Conservation (phyloP, 2,888 invertebrate genomes). For the Xestia sexstrigata region DNA sequence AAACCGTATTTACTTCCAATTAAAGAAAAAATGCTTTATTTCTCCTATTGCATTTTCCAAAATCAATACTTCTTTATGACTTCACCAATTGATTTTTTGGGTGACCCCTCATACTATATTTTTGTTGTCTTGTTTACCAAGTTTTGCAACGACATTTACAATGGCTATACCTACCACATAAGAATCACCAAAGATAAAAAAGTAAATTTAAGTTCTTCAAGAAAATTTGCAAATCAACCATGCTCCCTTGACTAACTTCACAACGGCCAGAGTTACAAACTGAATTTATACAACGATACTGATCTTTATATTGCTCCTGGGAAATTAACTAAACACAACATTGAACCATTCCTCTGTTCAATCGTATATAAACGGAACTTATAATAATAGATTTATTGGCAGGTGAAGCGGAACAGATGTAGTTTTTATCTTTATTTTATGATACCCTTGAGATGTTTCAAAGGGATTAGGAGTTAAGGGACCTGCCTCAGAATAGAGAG, state of each 20-base stretch:
- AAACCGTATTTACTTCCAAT: too few relatives aligned
- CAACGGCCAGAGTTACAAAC: not conserved
- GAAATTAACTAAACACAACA: conserved; percentile 13
- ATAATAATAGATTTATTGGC: not conserved
- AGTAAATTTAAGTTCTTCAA: not conserved
- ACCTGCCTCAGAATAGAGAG: not conserved
- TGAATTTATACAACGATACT: not conserved
- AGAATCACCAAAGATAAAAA: not conserved
- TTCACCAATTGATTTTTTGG: not conserved
- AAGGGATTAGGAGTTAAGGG: not conserved
- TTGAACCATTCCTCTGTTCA: not conserved
- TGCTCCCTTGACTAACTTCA: not conserved
- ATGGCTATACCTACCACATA: not conserved
- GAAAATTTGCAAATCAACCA: not conserved
- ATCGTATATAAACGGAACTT: not conserved
- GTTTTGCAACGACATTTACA: not conserved
- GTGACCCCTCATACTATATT: not conserved
- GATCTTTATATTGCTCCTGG: not conserved
- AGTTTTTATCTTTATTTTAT: not conserved
- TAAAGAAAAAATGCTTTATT: not conserved
- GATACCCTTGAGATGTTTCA: not conserved
- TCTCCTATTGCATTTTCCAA: not conserved
- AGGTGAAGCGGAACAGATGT: not conserved
- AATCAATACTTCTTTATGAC: not conserved
- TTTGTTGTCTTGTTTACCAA: not conserved